Conservation (phyloP, 2,797 vertebrate species). For the Sylvia borin region DNA sequence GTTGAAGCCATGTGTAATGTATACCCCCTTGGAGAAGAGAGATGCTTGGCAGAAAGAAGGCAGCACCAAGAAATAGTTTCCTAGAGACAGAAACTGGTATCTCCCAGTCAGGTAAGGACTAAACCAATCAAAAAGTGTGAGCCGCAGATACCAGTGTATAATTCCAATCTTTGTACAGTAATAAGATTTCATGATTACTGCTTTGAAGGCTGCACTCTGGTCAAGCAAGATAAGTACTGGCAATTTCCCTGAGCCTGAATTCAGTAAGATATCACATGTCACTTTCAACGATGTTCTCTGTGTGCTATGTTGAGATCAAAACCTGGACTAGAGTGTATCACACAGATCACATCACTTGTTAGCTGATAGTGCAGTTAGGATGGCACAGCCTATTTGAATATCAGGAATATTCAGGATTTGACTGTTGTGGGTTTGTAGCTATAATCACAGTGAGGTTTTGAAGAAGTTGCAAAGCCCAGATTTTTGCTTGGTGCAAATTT, state of each 20-base stretch:
- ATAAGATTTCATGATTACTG: slow-evolving; percentile 68
- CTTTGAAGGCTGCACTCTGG: slow-evolving; percentile 67
- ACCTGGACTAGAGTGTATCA: slow-evolving; percentile 59
- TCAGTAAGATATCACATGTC: slow-evolving; percentile 62
- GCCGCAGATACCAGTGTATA: slow-evolving; percentile 50
- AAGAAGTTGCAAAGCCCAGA: background rate
- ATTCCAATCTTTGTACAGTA: slow-evolving; percentile 68
- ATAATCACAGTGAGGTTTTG: background rate
- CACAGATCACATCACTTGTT: slow-evolving; percentile 48
- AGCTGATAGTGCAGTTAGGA: slow-evolving; percentile 20
- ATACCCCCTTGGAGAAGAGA: background rate
- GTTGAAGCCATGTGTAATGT: background rate
- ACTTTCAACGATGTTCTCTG: slow-evolving; percentile 48
- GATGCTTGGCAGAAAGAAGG: background rate
- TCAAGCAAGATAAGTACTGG: slow-evolving; percentile 68
- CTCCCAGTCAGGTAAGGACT: background rate
- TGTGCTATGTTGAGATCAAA: slow-evolving; percentile 61
- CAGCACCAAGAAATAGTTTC: background rate
- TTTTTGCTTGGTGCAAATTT: background rate
- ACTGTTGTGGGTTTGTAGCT: background rate
- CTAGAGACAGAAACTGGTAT: slow-evolving; percentile 21
- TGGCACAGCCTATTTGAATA: slow-evolving; percentile 21
- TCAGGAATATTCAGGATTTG: slow-evolving; percentile 36
- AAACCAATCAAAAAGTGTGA: slow-evolving; percentile 60
- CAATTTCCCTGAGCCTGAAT: slow-evolving; percentile 65